Evolutionary conservation across 1,140 invertebrate species (phyloP).

Genomic region (Drosophila carrolli): DNA sequence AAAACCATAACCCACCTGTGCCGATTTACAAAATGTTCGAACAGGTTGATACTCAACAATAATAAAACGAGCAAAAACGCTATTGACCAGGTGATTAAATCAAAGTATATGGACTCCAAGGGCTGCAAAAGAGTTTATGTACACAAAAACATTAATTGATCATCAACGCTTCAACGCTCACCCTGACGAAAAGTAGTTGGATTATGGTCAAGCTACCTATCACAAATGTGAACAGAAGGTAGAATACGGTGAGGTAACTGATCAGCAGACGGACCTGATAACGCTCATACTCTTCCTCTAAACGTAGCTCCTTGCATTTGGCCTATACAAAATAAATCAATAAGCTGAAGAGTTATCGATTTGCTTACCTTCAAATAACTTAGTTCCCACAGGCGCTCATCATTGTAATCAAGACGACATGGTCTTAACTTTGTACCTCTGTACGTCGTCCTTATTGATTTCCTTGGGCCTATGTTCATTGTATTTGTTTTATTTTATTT

Average conservation of each 20-base stretch:
- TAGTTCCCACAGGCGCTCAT: conserved; percentile 43
- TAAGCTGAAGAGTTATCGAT: not conserved
- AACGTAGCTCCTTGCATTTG: conserved; percentile 37
- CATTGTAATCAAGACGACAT: conserved; percentile 17
- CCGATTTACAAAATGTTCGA: conserved; percentile 78
- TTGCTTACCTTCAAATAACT: conserved; percentile 35
- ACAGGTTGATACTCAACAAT: conserved; percentile 84
- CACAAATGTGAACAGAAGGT: conserved; percentile 14
- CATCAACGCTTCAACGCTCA: not conserved
- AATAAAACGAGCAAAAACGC: conserved; percentile 73
- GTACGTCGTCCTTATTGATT: not conserved
- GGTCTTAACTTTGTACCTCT: too few species aligned
- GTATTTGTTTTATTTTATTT: not conserved
- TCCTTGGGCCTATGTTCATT: not conserved
- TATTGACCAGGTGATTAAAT: conserved; percentile 62
- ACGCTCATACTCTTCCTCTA: conserved; percentile 35
- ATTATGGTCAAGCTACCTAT: not conserved
- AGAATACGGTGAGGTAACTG: conserved; percentile 36
- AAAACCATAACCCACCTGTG: conserved; percentile 84
- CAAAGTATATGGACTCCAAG: conserved; percentile 17
- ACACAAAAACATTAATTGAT: not conserved
- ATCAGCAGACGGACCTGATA: conserved; percentile 45
- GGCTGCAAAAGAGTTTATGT: conserved; percentile 9
- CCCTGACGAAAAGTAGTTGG: conserved; percentile 4
- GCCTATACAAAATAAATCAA: conserved; percentile 1